A percentile compares a stretch with the other conserved stretches of the same genome.
These are phyloP conservation scores for Ernsta delagoae DNA, from an alignment of 2,888 invertebrate genomes.

Conservation along the genomic window DNA sequence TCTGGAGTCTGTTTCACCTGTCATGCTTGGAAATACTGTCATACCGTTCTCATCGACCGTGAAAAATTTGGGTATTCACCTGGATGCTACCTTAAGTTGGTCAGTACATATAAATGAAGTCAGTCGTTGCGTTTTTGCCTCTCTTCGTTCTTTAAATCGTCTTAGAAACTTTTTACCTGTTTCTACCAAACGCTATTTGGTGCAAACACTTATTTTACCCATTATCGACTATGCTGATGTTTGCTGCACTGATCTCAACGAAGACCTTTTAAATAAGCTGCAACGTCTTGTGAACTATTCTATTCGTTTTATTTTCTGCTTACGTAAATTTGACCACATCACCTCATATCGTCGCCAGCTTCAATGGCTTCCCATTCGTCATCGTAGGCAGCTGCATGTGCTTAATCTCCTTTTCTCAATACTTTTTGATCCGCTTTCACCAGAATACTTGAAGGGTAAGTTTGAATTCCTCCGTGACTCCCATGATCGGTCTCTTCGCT, in stretches of 20 bases:
- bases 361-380: conserved; percentile 7
- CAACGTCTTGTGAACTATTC: neutral
- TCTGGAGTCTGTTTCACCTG: neutral
- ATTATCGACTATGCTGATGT: neutral
- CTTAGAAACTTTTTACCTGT: conserved; percentile 5
- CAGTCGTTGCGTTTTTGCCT: neutral
- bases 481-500: neutral
- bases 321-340: conserved; percentile 10
- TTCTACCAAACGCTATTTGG: neutral
- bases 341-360: conserved; percentile 5
- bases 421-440: neutral
- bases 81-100: neutral
- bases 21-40: neutral
- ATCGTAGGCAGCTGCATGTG: neutral
- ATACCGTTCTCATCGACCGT: neutral
- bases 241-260: neutral
- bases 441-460: conserved; percentile 6
- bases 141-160: neutral
- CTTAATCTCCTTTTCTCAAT: conserved; percentile 4
- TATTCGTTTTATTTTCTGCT: conserved; percentile 7
- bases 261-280: neutral
- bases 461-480: conserved; percentile 1
- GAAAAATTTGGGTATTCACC: neutral
- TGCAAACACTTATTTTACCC: neutral
- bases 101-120: neutral